A percentile compares a stretch with the other conserved stretches of the same genome.
phyloP scores from a whole-genome alignment of 2,113 vertebrate species.

The Calypte anna region DNA sequence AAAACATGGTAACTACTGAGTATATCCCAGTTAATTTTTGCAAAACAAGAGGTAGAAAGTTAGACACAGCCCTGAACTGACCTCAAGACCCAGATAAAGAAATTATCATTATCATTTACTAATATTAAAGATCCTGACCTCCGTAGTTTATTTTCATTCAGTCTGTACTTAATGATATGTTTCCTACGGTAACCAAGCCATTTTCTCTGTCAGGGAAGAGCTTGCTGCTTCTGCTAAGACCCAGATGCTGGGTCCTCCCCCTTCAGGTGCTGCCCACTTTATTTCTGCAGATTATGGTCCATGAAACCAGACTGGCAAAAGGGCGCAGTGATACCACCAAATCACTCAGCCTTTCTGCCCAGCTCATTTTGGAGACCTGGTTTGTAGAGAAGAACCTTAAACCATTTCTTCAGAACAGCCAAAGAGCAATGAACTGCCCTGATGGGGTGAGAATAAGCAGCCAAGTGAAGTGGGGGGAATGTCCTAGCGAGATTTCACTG shows the following conservation, averaged over 20 bases:
- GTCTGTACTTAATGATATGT: neutral
- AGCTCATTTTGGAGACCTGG: neutral
- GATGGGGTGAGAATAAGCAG: neutral
- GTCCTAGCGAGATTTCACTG: accelerated
- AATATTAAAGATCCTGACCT: neutral
- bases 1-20: neutral
- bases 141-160: neutral
- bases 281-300: neutral
- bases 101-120: neutral
- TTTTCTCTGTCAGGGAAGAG: neutral
- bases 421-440: neutral
- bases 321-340: neutral
- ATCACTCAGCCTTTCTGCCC: neutral
- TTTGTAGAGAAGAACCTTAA: neutral
- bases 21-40: neutral
- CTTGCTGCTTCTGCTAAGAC: neutral
- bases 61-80: neutral
- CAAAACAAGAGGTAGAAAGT: neutral
- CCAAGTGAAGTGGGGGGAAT: neutral
- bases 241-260: neutral
- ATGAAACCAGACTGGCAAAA: neutral
- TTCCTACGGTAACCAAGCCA: neutral
- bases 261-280: neutral
- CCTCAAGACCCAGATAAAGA: neutral
- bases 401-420: neutral